Evolutionary conservation across 2,797 vertebrate genomes (phyloP).

Genomic region (Babyrousa celebensis): DNA sequence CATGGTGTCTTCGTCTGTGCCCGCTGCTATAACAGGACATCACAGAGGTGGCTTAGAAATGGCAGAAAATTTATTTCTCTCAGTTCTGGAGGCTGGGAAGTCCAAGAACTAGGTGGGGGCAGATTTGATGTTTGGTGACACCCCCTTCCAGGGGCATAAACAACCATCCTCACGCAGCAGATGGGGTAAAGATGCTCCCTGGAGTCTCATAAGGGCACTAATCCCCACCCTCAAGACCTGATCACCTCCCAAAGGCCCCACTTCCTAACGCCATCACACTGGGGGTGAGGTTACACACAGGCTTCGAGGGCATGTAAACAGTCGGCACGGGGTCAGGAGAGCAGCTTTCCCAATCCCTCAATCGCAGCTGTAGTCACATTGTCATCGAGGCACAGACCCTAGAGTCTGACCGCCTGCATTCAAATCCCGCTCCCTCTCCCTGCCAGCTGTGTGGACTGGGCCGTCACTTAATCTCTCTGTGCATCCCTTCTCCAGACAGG

Average conservation of each 20-base stretch:
- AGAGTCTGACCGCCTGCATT: not conserved
- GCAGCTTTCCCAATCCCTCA: not conserved
- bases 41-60: not conserved
- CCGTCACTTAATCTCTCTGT: not conserved
- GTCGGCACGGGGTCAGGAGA: not conserved
- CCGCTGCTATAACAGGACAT: not conserved
- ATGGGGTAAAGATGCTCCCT: not conserved
- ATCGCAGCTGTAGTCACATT: not conserved
- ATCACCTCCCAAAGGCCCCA: not conserved
- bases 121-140: not conserved
- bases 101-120: not conserved
- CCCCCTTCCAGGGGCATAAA: not conserved
- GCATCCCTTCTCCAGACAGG: not conserved
- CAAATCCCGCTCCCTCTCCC: not conserved
- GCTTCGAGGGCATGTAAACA: not conserved
- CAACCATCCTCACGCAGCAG: accelerated
- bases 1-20: not conserved
- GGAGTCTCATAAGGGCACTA: not conserved
- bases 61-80: not conserved
- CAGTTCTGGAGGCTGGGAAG: not conserved
- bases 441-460: not conserved
- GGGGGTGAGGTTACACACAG: not conserved
- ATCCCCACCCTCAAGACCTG: not conserved
- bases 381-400: not conserved
- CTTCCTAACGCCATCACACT: not conserved